A percentile compares a stretch with the other conserved stretches of the same genome.
These are phyloP conservation scores for Gnatocerus cornutus DNA, from an alignment of 2,888 invertebrate genomes.

Conservation along the genomic window DNA sequence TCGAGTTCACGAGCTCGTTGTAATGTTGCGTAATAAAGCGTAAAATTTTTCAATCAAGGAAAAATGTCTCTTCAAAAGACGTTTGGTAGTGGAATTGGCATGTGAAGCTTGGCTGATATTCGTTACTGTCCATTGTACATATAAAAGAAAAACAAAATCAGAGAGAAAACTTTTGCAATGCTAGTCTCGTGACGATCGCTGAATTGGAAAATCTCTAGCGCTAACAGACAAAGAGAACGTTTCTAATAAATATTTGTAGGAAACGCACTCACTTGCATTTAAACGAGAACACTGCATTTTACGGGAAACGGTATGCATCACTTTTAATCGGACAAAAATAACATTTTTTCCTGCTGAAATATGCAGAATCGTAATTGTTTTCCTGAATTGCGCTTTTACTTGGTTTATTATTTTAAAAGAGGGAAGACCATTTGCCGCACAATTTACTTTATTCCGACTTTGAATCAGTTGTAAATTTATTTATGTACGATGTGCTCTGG, in stretches of 20 bases:
- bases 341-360: slow-evolving; percentile 10
- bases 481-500: slow-evolving; percentile 23
- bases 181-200: slow-evolving; percentile 55
- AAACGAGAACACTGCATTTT: slow-evolving; percentile 45
- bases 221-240: slow-evolving; percentile 59
- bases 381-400: slow-evolving; percentile 17
- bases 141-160: slow-evolving; percentile 52
- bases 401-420: slow-evolving; percentile 3
- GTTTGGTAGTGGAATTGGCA: slow-evolving; percentile 49
- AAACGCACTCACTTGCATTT: slow-evolving; percentile 55
- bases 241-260: slow-evolving; percentile 62
- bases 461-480: slow-evolving; percentile 32
- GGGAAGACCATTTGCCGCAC: neutral
- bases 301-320: neutral
- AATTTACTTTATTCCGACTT: slow-evolving; percentile 21
- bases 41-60: neutral
- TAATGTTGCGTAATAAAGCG: neutral
- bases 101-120: slow-evolving; percentile 38
- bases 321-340: slow-evolving; percentile 13
- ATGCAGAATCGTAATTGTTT: slow-evolving; percentile 24
- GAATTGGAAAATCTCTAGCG: slow-evolving; percentile 61
- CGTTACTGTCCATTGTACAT: slow-evolving; percentile 55
- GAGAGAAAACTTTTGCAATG: slow-evolving; percentile 53
- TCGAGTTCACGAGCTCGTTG: slow-evolving; percentile 4
- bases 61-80: slow-evolving; percentile 53